Conservation (phyloP, 1,140 invertebrate genomes). For the Diorhabda elongata region DNA sequence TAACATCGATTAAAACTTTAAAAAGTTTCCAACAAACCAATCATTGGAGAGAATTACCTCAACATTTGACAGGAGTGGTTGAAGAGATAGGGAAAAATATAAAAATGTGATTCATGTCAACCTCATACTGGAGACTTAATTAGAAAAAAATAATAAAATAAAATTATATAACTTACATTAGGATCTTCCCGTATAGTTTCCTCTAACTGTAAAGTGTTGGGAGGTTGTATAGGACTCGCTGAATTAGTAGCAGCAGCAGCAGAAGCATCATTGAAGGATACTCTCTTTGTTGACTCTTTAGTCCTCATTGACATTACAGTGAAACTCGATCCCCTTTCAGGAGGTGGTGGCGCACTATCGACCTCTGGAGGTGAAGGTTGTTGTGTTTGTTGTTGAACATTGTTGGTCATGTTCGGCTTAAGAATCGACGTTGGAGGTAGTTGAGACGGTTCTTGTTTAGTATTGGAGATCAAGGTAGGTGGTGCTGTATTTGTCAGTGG, state of each 20-base stretch:
- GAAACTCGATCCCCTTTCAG: conserved; percentile 69
- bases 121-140: too few species aligned
- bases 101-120: too few species aligned
- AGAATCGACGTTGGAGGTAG: conserved; percentile 43
- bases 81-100: too few species aligned
- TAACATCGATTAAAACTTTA: too few species aligned
- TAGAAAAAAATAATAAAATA: too few species aligned
- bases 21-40: too few species aligned
- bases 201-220: conserved; percentile 42
- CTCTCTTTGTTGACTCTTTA: conserved; percentile 49
- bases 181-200: conserved; percentile 72
- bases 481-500: conserved; percentile 24
- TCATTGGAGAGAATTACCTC: too few species aligned
- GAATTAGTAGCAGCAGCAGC: conserved; percentile 35
- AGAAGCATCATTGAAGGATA: conserved; percentile 44
- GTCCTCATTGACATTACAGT: conserved; percentile 68
- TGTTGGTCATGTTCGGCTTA: conserved; percentile 34
- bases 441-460: conserved; percentile 31
- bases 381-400: conserved; percentile 28
- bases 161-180: conserved; percentile 59
- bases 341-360: conserved; percentile 24
- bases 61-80: too few species aligned
- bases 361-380: conserved; percentile 31
- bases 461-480: conserved; percentile 27
- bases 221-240: conserved; percentile 45